Percentiles rank a stretch among this genome's conserved stretches.
Conservation (phyloP, 92 coral and sea anemone genomes). For the Heliopora coerulea region DNA sequence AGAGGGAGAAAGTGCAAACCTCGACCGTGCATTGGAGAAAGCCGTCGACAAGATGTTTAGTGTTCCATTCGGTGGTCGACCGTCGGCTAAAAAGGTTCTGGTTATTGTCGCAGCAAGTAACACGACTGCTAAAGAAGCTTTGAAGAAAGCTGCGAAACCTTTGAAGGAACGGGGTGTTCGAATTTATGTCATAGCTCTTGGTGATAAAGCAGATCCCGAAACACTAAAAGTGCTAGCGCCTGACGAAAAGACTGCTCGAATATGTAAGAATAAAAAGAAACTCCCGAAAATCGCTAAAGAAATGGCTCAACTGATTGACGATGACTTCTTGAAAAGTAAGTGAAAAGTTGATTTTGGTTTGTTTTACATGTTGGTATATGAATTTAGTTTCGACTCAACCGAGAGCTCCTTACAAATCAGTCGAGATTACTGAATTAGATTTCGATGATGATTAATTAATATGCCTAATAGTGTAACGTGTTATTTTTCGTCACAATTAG, state of each 20-base stretch:
- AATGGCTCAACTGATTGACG: not conserved
- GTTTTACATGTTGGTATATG: too few species aligned
- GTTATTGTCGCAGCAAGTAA: conserved; percentile 73
- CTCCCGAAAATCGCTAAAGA: conserved; percentile 5
- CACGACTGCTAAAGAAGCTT: conserved; percentile 44
- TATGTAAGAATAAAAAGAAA: conserved; percentile 15
- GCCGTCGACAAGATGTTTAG: conserved; percentile 57
- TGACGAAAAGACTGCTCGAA: not conserved
- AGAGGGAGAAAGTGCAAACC: conserved; percentile 55
- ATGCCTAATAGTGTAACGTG: too few species aligned
- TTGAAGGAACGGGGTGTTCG: conserved; percentile 54
- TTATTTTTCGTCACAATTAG: too few species aligned
- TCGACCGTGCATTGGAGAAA: conserved; percentile 55
- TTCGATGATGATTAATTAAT: too few species aligned
- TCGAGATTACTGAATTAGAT: too few species aligned
- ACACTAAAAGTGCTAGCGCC: conserved; percentile 37
- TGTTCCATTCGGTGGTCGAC: conserved; percentile 63
- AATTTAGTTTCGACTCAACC: too few species aligned
- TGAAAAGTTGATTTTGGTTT: not conserved
- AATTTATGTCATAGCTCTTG: conserved; percentile 23
- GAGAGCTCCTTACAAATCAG: too few species aligned
- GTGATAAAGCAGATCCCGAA: conserved; percentile 41
- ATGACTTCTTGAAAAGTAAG: conserved; percentile 19
- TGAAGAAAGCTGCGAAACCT: conserved; percentile 53
- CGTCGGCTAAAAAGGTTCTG: conserved; percentile 76